phyloP scores from a whole-genome alignment of 2,797 vertebrate genomes.

The Buceros bicornis region DNA sequence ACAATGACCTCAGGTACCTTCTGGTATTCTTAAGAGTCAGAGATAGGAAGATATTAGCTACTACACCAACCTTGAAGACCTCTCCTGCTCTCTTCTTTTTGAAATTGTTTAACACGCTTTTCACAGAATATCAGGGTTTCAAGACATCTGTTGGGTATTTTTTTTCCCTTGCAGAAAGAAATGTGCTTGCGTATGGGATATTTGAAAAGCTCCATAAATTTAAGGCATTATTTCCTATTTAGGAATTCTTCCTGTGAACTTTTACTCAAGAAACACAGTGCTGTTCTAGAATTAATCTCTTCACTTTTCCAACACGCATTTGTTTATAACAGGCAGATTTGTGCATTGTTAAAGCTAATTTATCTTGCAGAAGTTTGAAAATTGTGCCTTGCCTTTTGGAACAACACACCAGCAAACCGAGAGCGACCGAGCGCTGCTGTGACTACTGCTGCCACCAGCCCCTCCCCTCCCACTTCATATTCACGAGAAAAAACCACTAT shows the following conservation, averaged over 20 bases:
- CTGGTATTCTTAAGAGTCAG: neutral
- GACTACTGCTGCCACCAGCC: neutral
- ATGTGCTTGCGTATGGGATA: neutral
- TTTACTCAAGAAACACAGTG: neutral
- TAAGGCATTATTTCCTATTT: neutral
- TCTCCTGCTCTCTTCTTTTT: neutral
- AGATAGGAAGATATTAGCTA: neutral
- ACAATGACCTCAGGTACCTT: neutral
- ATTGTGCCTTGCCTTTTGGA: neutral
- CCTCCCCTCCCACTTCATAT: neutral
- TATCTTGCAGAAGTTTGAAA: neutral
- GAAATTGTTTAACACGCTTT: neutral
- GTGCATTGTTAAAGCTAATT: neutral
- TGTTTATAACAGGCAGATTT: neutral
- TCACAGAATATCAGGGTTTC: neutral
- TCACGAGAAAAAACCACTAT: neutral
- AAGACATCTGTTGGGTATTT: neutral
- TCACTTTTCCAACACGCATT: neutral
- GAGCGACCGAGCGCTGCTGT: neutral
- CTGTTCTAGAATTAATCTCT: neutral
- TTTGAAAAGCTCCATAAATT: neutral
- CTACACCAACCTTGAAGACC: neutral
- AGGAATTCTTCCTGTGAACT: neutral
- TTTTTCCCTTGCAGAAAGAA: neutral
- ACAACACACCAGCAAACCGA: neutral